Percentiles rank a stretch among this genome's conserved stretches.
Conservation (phyloP, 2,888 invertebrate species). For the Drosophila histrio region DNA sequence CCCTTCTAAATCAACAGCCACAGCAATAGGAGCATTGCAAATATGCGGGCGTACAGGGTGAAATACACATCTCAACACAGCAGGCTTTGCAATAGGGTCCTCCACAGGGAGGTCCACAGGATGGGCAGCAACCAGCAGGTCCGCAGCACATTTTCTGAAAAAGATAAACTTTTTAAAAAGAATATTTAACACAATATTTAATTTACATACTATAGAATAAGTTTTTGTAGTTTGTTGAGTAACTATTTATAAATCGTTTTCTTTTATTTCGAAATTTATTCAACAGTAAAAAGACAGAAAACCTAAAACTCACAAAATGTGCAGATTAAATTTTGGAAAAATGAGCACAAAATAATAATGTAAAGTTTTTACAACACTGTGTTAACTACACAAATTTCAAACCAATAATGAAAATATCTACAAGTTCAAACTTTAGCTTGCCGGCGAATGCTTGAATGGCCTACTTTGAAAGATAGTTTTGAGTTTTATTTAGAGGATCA, state of each 20-base stretch:
- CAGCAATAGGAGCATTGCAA: conserved; percentile 52
- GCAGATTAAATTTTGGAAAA: background rate
- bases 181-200: background rate
- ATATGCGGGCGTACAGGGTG: conserved; percentile 66
- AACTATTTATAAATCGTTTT: background rate
- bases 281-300: background rate
- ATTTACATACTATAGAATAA: background rate
- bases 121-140: conserved; percentile 41
- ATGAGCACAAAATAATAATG: conserved; percentile 52
- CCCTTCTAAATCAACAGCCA: conserved; percentile 15
- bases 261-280: background rate
- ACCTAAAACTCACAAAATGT: background rate
- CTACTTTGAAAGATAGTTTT: conserved; percentile 7
- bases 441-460: background rate
- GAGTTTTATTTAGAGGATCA: too few species aligned
- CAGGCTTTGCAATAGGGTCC: conserved; percentile 47
- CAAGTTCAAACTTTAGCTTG: background rate
- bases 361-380: conserved; percentile 24
- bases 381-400: conserved; percentile 40
- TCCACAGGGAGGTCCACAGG: conserved; percentile 61
- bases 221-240: background rate
- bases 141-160: conserved; percentile 62
- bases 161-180: background rate
- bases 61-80: conserved; percentile 55
- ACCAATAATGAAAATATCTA: conserved; percentile 1